Percentiles rank a stretch among this genome's conserved stretches.
Evolutionary conservation across 2,888 invertebrate genomes (phyloP).

Genomic region (Blomia tropicalis): DNA sequence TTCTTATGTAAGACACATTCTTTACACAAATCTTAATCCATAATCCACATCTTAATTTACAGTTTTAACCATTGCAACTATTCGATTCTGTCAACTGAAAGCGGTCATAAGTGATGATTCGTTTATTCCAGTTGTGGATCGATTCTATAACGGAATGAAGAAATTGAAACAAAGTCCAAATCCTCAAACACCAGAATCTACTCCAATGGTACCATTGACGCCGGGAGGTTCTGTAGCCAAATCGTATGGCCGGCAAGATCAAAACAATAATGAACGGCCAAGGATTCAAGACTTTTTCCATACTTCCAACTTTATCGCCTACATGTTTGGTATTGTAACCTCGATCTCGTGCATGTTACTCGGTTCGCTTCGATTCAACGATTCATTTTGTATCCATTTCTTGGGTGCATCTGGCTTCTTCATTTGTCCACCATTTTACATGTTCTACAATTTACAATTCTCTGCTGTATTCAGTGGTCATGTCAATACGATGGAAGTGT

Average conservation of each 20-base stretch:
- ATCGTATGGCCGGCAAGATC: no score
- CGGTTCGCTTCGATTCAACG: not conserved
- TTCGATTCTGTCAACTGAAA: not conserved
- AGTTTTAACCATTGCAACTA: not conserved
- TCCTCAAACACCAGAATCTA: no score
- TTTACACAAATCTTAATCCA: no score
- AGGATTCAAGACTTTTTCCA: no score
- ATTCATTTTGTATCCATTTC: not conserved
- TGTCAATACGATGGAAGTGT: not conserved
- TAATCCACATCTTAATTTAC: not conserved
- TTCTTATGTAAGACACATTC: not conserved
- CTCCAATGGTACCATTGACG: no score
- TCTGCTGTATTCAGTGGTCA: not conserved
- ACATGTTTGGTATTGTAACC: not conserved
- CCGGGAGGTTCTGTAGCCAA: no score
- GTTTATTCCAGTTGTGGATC: not conserved
- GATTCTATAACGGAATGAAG: not conserved
- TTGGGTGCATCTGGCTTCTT: not conserved
- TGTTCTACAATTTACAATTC: not conserved
- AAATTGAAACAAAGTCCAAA: no score
- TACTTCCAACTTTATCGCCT: no score
- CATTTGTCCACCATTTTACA: not conserved
- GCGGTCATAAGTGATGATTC: not conserved
- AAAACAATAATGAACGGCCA: no score
- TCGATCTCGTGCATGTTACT: not conserved